Base-by-base conservation (phyloP, 2,797 vertebrate genomes). In the Esox lucius region DNA sequence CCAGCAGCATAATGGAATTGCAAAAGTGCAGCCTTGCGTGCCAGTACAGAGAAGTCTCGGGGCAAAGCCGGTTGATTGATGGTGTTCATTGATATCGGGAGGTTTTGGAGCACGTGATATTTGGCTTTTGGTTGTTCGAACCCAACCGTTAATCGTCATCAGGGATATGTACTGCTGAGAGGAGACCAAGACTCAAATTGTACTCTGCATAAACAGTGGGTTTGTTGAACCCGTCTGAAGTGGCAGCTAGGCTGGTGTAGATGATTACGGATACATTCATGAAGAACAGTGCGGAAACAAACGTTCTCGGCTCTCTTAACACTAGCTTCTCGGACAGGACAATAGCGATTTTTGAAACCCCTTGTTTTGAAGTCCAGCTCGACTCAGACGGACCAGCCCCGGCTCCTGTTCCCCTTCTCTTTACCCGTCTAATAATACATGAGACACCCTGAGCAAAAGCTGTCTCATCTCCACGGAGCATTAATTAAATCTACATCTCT, bases 1-100 rank as follows among this genome's bases (percentile, higher is more conserved):
- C 91, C 92, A 93, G 93, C 93, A 94, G 93, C 92, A 93, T 92
- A 91, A 93, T 90, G 90, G 89, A 94, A 92, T 93, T 93, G 90
- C 89, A 92, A 94, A 93, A 93, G 92, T 94, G 92, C 91, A 94
- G 91, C 93, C 92, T 92, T 90, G 90, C 90, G 69, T 91, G 91
- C 91, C 93, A 90, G 87, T 87, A 87, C 89, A 94, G 90, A 93
- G 90, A 92, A 81, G 82, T 90, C 82, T 91, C 87, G 85, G 90
- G 91, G 90, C 90, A 90, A 92, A 91, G 91, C 90, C 89, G 87
- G 80, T 78, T 83, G 90, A 90, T 87, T 84, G 84, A 87, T 85
- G 84, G 89, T 85, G 85, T 68, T 83, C 79, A 69, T 84, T 90
- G 84, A 90, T 86, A 82, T 73, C 73, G 74, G 83, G 59, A 90